phyloP scores from a whole-genome alignment of 2,888 invertebrate species.

The Hipparchia semele region DNA sequence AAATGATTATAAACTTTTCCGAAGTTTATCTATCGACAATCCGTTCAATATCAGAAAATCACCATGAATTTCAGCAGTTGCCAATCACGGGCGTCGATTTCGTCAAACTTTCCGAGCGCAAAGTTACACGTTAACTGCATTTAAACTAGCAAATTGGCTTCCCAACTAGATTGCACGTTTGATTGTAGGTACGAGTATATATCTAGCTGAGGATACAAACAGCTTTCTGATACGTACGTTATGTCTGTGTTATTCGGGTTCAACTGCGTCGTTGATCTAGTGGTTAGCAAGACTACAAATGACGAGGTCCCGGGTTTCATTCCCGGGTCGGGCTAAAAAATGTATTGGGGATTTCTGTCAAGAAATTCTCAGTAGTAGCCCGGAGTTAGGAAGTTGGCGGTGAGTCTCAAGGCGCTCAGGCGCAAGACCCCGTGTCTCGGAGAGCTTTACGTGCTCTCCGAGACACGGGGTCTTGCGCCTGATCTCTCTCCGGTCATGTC shows the following conservation, averaged over 20 bases:
- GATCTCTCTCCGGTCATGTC: too few species aligned
- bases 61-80: slow-evolving; percentile 5
- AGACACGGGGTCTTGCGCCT: too few species aligned
- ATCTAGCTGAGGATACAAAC: slow-evolving; percentile 11
- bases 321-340: too few species aligned
- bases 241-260: neutral
- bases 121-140: slow-evolving; percentile 21
- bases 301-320: too few species aligned
- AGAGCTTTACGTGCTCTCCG: too few species aligned
- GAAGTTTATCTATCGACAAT: slow-evolving; percentile 4
- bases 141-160: slow-evolving; percentile 27
- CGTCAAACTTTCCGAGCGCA: slow-evolving; percentile 22
- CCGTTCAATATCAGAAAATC: slow-evolving; percentile 13
- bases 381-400: too few species aligned
- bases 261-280: neutral
- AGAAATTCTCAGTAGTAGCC: too few species aligned
- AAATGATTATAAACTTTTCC: neutral
- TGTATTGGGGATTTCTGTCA: too few species aligned
- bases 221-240: neutral
- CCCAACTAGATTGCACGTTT: slow-evolving; percentile 24
- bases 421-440: too few species aligned
- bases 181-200: slow-evolving; percentile 5
- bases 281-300: too few species aligned
- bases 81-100: slow-evolving; percentile 22
- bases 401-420: too few species aligned